Evolutionary conservation across 1,140 invertebrate genomes (phyloP), one percentile per base, ranked within the genome.

Genomic region (Sesamia nonagrioides): DNA sequence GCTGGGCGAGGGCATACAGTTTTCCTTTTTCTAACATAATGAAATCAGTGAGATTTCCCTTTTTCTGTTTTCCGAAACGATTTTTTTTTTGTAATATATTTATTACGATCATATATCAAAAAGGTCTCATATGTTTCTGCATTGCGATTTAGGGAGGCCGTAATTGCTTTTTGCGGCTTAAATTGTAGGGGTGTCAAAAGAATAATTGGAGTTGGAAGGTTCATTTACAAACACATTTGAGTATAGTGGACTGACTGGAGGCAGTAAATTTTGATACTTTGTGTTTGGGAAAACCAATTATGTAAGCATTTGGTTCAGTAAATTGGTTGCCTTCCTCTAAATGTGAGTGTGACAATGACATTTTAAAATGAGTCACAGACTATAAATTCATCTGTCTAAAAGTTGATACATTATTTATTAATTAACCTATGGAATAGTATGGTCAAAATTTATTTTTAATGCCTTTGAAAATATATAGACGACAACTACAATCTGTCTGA

Each of bases 81-180:
- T 60, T 74, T 73, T 61, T 75, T 75, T 27, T 21, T 27, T 27
- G 42, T 33, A 63, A 75, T 75, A 75, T 75, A 45, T 27, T 75
- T 75, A 75, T 75, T 75, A 58, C 73, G 27, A 50, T 37, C 73
- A 63, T 75, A 63, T 75, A 63, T 75, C 73, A 75, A 75, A 75
- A 75, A 75, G 27, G 45, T 63, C 58, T 61, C 73, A 63, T 61
- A 61, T 61, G 73, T 37, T 75, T 1, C 11, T 50, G 17, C 35
- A 61, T 75, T 75, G 35, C 48, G 17, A 73, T 18, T 74, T 63
- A 52, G 45, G 42, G 58, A 0, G 37, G 6, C 11, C 27, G 37
- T 61, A 58, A 61, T 75, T 75, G 17, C 42, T 63, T 61, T 75
- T 75, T 48, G 42, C 11, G 66, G 66, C 66, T 69, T 27, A 27